Evolutionary conservation across 2,797 vertebrate species (phyloP).

Genomic region (Zalophus californianus): DNA sequence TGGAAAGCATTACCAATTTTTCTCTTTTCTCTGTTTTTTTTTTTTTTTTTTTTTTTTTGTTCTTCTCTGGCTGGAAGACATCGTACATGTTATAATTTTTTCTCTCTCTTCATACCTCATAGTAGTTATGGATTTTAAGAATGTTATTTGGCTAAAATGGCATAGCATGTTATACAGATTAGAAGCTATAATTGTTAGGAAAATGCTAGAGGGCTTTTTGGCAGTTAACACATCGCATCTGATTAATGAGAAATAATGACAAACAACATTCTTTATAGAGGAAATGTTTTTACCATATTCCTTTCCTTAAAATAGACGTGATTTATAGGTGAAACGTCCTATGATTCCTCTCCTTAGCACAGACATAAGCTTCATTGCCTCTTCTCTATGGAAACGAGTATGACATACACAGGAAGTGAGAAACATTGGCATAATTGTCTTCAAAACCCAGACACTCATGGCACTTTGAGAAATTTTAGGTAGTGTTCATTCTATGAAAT

Average conservation of each 20-base stretch:
- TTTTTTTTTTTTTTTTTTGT: background rate
- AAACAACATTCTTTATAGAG: slow-evolving; percentile 65
- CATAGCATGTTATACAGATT: slow-evolving; percentile 27
- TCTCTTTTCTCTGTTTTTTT: background rate
- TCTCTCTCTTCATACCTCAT: background rate
- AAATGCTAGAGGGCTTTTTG: slow-evolving; percentile 58
- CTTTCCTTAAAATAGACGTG: slow-evolving; percentile 29
- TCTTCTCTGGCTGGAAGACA: background rate
- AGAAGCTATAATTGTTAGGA: slow-evolving; percentile 71
- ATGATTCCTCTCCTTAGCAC: background rate
- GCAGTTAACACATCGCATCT: slow-evolving; percentile 69
- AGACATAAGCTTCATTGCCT: background rate
- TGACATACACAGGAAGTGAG: background rate
- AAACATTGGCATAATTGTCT: background rate
- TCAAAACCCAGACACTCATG: background rate
- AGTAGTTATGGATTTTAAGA: slow-evolving; percentile 70
- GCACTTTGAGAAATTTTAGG: background rate
- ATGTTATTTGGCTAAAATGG: slow-evolving; percentile 62
- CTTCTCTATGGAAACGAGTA: background rate
- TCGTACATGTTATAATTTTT: background rate
- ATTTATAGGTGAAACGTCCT: background rate
- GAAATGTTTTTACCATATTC: background rate
- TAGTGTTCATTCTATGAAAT: background rate
- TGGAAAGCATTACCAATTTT: background rate
- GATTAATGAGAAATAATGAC: slow-evolving; percentile 73